A percentile compares a stretch with the other conserved stretches of the same genome.
These are phyloP conservation scores for Hylia prasina DNA, from an alignment of 2,113 vertebrate species.

Conservation along the genomic window DNA sequence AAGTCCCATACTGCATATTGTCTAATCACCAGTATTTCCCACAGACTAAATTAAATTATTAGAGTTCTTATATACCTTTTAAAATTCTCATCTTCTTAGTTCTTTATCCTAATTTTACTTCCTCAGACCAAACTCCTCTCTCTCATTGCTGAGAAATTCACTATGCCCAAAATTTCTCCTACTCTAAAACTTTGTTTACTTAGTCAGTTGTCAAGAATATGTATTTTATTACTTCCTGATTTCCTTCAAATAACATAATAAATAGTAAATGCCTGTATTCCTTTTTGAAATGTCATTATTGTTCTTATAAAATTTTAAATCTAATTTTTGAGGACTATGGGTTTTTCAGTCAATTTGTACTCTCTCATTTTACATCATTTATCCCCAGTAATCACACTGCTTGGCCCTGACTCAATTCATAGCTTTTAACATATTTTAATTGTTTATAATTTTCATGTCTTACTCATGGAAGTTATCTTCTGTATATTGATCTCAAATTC, in stretches of 20 bases:
- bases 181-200: not conserved
- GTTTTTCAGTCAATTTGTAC: not conserved
- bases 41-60: not conserved
- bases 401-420: not conserved
- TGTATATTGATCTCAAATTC: not conserved
- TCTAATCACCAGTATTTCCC: not conserved
- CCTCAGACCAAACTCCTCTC: not conserved
- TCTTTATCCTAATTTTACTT: not conserved
- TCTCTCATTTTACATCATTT: not conserved
- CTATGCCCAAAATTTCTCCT: not conserved
- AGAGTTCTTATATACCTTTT: not conserved
- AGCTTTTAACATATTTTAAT: slow-evolving; percentile 7
- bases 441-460: not conserved
- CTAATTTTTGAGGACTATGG: not conserved
- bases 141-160: not conserved
- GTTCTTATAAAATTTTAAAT: not conserved
- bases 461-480: not conserved
- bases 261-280: not conserved
- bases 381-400: not conserved
- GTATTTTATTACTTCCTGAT: not conserved
- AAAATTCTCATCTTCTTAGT: not conserved
- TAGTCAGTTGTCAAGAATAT: not conserved
- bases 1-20: not conserved
- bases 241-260: not conserved
- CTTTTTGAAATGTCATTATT: not conserved